Evolutionary conservation across 2,888 invertebrate species (phyloP).

Genomic region (Tanytarsus gracilentus): DNA sequence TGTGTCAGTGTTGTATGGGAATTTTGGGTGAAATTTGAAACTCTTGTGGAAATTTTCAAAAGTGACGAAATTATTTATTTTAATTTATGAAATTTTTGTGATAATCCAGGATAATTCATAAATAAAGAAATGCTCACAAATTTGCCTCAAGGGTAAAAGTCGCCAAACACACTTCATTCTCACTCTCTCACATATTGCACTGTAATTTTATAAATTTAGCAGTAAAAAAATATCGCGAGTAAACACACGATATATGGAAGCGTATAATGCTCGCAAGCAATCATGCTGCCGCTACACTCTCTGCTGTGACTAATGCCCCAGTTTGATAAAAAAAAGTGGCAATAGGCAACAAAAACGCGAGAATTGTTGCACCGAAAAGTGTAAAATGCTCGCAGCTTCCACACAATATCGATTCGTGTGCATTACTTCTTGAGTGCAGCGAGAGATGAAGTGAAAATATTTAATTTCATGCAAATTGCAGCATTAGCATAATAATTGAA

Average conservation of each 20-base stretch:
- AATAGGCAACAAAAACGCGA: background rate
- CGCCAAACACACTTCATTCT: too few species aligned
- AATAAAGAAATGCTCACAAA: background rate
- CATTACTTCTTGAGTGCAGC: background rate
- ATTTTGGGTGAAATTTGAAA: too few species aligned
- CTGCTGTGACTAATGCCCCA: constrained; percentile 25
- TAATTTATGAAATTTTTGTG: background rate
- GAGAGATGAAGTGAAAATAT: background rate
- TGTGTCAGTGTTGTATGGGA: too few species aligned
- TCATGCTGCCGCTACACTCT: too few species aligned
- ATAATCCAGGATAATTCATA: background rate
- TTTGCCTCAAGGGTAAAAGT: background rate
- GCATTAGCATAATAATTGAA: constrained; percentile 8
- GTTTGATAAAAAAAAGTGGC: constrained; percentile 21
- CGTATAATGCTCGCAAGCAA: background rate
- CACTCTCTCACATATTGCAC: too few species aligned
- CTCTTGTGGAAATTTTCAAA: too few species aligned
- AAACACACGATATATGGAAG: background rate
- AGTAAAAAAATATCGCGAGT: too few species aligned
- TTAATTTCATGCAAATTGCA: background rate
- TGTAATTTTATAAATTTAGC: too few species aligned
- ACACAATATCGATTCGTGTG: background rate
- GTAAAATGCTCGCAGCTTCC: background rate
- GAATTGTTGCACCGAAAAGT: background rate
- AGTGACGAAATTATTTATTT: too few species aligned